A percentile compares a stretch with the other conserved stretches of the same genome.
Evolutionary conservation across 1,140 invertebrate genomes (phyloP).

Genomic region (Hirudo medicinalis): DNA sequence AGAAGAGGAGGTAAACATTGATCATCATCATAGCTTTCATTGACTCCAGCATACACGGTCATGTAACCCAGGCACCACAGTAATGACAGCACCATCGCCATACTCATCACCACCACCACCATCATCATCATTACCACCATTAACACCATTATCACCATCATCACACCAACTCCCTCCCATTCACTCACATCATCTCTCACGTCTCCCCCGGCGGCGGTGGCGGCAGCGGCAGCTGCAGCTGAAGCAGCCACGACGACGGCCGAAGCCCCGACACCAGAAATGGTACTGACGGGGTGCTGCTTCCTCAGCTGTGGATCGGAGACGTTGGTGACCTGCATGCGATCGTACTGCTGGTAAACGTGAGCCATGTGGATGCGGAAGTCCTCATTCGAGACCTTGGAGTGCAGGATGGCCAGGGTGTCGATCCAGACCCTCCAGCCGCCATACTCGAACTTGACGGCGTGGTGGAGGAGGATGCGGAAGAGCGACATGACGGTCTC

Average conservation of each 20-base stretch:
- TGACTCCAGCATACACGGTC: too few species aligned
- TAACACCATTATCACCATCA: conserved; percentile 17
- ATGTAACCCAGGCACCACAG: too few species aligned
- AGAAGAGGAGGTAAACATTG: too few species aligned
- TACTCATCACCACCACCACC: conserved; percentile 22
- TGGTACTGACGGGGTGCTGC: conserved; percentile 83
- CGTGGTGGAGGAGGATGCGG: conserved; percentile 91
- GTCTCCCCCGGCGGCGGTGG: conserved; percentile 17
- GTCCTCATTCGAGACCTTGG: conserved; percentile 93
- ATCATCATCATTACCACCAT: conserved; percentile 19
- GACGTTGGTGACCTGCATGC: conserved; percentile 79
- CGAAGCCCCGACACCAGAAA: conserved; percentile 54
- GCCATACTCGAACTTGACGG: conserved; percentile 98
- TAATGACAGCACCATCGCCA: too few species aligned
- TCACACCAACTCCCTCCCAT: conserved; percentile 15
- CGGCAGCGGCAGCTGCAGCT: conserved; percentile 28
- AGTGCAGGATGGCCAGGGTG: conserved; percentile 95
- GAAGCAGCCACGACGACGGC: conserved; percentile 28
- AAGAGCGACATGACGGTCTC: conserved; percentile 97
- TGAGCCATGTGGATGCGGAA: conserved; percentile 49
- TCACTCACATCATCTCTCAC: conserved; percentile 12
- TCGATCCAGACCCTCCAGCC: conserved; percentile 99
- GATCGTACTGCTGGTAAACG: conserved; percentile 92
- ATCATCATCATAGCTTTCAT: too few species aligned
- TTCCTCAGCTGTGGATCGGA: conserved; percentile 80